Evolutionary conservation across 2,888 invertebrate genomes (phyloP).

Genomic region (Leucophora obtusa): DNA sequence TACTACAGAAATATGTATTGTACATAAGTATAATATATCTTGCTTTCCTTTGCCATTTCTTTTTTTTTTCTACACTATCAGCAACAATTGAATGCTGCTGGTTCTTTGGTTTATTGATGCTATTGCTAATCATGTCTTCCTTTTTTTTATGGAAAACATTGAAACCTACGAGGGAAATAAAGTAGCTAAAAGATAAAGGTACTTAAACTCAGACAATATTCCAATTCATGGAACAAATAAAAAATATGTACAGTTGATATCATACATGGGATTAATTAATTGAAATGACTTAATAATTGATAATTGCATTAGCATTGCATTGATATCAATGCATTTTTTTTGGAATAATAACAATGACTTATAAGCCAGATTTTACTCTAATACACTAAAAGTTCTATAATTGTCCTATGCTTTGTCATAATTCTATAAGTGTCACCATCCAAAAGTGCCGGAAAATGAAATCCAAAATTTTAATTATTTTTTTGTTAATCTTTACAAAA

Average conservation of each 20-base stretch:
- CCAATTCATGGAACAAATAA: conserved; percentile 34
- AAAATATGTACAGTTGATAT: neutral
- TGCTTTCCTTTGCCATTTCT: conserved; percentile 29
- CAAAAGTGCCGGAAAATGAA: too few relatives aligned
- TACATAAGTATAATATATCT: conserved; percentile 32
- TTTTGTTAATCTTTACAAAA: too few relatives aligned
- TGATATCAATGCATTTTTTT: too few relatives aligned
- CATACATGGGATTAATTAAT: too few relatives aligned
- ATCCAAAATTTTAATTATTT: too few relatives aligned
- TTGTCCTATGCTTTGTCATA: too few relatives aligned
- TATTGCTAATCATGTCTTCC: conserved; percentile 42
- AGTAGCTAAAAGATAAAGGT: conserved; percentile 53
- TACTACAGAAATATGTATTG: conserved; percentile 17
- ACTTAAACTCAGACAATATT: conserved; percentile 60
- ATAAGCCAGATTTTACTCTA: too few relatives aligned
- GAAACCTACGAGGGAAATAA: neutral
- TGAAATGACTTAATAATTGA: too few relatives aligned
- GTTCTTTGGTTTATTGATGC: conserved; percentile 33
- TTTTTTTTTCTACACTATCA: conserved; percentile 42
- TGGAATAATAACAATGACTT: too few relatives aligned
- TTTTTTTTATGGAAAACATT: conserved; percentile 25
- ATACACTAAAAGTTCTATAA: too few relatives aligned
- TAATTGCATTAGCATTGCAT: too few relatives aligned
- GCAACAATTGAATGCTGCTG: conserved; percentile 58
- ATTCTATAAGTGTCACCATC: too few relatives aligned